Evolutionary conservation across 2,797 vertebrate species (phyloP), one percentile per base, ranked within the genome.

Genomic region (Alouatta caraya): DNA sequence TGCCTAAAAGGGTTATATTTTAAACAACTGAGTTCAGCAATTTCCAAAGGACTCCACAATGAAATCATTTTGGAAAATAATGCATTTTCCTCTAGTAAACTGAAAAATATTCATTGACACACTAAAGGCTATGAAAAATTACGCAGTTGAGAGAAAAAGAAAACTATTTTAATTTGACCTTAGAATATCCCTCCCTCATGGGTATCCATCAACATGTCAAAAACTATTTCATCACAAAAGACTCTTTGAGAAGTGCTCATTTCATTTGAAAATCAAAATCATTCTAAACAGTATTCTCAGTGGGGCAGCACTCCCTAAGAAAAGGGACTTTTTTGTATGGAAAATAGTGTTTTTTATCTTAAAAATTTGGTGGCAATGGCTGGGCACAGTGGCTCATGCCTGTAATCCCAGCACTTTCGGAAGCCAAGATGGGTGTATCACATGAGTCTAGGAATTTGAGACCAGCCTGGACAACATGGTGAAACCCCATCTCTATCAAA

Each of bases 271-370:
- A 95, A 84, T 79, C 37, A 95, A 88, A 91, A 87, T 94, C 1
- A 84, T 75, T 94, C 88, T 87, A 46, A 97, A 96, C 55, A 70
- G 79, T 96, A 75, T 88, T 88, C 14, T 97, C 91, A 39, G 64
- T 44, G 57, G 30, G 12, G 28, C 28, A 33, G 59, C 42, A 79
- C 83, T 26, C 42, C 28, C 78, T 76, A 94, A 76, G 28, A 61
- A 85, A 89, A 88, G 30, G 42, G 8, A 57, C 48, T 24, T 70
- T 79, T n/a, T 61, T 50, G n/a, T 44, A 15, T 0, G 2, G 11
- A 59, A 93, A 87, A 46, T 26, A 46, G 95, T 39, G 15, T 59
- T 50, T 80, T 28, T 33, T 79, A 26, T 76, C 86, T 81, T 84
- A 13, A 59, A 95, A 92, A 70, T 80, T 67, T 95, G 3, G 7